Percentiles rank a stretch among this genome's conserved stretches.
phyloP scores from a whole-genome alignment of 2,797 vertebrate genomes.

The Simalia tracyae region DNA sequence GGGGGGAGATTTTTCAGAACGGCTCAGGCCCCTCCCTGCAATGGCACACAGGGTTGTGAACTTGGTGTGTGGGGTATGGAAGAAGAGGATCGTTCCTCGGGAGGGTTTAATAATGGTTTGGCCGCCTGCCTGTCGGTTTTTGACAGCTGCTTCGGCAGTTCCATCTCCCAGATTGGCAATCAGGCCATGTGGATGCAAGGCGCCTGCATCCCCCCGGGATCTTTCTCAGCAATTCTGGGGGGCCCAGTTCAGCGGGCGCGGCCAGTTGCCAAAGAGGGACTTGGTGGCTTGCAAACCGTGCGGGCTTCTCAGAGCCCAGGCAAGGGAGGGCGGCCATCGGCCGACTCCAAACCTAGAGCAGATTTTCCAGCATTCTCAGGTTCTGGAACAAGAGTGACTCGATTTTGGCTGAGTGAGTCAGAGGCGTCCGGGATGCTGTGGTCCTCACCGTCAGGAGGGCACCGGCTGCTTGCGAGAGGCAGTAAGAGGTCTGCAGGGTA shows the following conservation, averaged over 20 bases:
- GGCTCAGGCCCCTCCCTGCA: not conserved
- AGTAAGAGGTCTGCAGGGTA: not conserved
- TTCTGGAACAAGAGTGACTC: not conserved
- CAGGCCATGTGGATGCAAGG: slow-evolving; percentile 27
- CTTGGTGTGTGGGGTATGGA: not conserved
- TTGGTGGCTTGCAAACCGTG: not conserved
- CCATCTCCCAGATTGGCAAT: not conserved
- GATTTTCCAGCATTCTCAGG: too few relatives aligned
- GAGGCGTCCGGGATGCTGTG: too few relatives aligned
- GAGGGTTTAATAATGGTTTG: not conserved
- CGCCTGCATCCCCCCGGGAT: not conserved
- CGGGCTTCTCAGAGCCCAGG: not conserved
- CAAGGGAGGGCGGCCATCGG: not conserved
- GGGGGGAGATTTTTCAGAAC: not conserved
- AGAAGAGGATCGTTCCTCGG: not conserved
- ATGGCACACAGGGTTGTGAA: not conserved
- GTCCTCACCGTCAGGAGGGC: not conserved
- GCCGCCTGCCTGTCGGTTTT: slow-evolving; percentile 7
- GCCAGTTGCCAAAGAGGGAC: not conserved
- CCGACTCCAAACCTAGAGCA: not conserved
- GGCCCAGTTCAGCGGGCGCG: not conserved
- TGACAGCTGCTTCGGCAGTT: not conserved
- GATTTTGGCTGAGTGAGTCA: not conserved
- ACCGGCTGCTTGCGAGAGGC: not conserved
- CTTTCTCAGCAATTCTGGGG: not conserved